These are phyloP conservation scores for Lepus americanus DNA, from an alignment of 2,113 vertebrate species.

Conservation along the genomic window DNA sequence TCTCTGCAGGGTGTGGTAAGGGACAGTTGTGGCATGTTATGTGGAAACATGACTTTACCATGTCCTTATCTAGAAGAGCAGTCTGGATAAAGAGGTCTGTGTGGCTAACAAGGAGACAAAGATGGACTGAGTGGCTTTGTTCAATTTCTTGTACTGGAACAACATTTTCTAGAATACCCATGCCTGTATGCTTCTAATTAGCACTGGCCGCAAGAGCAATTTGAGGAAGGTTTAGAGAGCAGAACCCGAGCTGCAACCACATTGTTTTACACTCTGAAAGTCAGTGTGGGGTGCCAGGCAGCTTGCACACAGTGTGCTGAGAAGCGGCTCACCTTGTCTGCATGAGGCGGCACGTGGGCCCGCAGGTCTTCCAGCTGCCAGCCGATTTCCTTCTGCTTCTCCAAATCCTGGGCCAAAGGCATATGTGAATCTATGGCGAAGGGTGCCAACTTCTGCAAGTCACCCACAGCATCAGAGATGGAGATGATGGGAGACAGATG, in stretches of 20 bases:
- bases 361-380: not conserved
- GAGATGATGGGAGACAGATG: not conserved
- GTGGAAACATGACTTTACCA: not conserved
- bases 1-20: not conserved
- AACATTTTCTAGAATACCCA: not conserved
- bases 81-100: not conserved
- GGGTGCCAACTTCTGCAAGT: not conserved
- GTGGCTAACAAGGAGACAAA: not conserved
- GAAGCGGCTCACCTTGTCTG: not conserved
- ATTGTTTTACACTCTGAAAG: not conserved
- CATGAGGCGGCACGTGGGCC: too few relatives aligned
- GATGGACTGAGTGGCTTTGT: not conserved
- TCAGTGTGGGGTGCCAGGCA: not conserved
- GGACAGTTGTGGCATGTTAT: not conserved
- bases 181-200: not conserved
- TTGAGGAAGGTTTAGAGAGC: not conserved
- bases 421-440: not conserved
- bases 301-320: too few relatives aligned
- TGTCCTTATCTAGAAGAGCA: not conserved
- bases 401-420: not conserved
- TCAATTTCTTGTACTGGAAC: not conserved
- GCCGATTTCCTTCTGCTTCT: not conserved
- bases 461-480: not conserved
- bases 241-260: not conserved
- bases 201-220: not conserved